Evolutionary conservation across 2,113 vertebrate genomes (phyloP), one percentile per base, ranked within the genome.

Genomic region (Prionailurus bengalensis): DNA sequence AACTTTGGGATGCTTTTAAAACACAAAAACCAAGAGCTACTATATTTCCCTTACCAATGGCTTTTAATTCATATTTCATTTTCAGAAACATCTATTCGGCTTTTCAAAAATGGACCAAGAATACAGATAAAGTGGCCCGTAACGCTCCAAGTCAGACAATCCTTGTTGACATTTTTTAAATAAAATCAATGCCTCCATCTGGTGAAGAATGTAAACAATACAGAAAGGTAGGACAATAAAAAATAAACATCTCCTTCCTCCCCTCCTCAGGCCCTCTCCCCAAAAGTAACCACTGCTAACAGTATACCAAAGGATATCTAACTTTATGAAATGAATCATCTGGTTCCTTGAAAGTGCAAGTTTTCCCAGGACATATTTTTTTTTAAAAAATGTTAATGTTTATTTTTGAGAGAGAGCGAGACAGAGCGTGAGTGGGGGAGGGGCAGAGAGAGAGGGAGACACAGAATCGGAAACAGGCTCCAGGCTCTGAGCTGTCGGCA

Each of bases 261-360:
- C 33, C 36, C 14, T 3, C 1, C 16, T 33, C 48, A 36, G 15
- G 6, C 36, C 23, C 14, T 86, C 45, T 90, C 17, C 66, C 65
- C 42, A 16, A 66, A 95, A 79, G 51, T 19, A 68, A 85, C 42
- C 76, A 73, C 14, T n/a, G 58, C 39, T 95, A 86, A 83, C 86
- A 17, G 4, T 45, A 88, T 65, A 80, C 58, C 39, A 51, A 79
- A 83, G 19, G 45, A 42, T 78, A 89, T 84, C 58, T 89, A 79
- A 90, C 83, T 73, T 78, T 45, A 31, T n/a, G 31, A 79, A 68
- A 65, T 84, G 74, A 91, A 89, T 93, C 87, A 27, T 76, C 82
- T 61, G 27, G 45, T 87, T 90, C 86, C 79, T 89, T 94, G 58
- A 96, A 97, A 94, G 88, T 86, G 68, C 25, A 65, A 23, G 25